A percentile compares a stretch with the other conserved stretches of the same genome.
These are phyloP conservation scores for Heterochromis multidens DNA, from an alignment of 2,113 vertebrate species.

Conservation along the genomic window DNA sequence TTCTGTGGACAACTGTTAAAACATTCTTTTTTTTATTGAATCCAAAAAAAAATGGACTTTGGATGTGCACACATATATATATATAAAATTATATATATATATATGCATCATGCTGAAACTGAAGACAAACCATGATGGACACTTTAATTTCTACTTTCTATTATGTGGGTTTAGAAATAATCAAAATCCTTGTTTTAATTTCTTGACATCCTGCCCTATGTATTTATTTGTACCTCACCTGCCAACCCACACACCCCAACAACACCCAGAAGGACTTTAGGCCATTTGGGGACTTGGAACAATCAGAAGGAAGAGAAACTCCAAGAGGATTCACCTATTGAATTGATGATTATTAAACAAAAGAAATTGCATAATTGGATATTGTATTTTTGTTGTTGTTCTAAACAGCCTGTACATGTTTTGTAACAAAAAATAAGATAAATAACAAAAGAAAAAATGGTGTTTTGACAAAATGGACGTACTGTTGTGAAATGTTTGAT, in stretches of 20 bases:
- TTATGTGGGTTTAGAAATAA: conserved; percentile 72
- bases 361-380: conserved; percentile 70
- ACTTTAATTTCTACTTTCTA: conserved; percentile 67
- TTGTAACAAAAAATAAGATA: conserved; percentile 73
- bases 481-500: conserved; percentile 61
- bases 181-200: conserved; percentile 64
- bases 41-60: conserved; percentile 62
- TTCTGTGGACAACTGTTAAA: conserved; percentile 76
- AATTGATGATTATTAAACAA: conserved; percentile 65
- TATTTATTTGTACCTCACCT: conserved; percentile 75
- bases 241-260: conserved; percentile 1
- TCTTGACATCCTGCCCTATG: conserved; percentile 59
- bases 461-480: conserved; percentile 63
- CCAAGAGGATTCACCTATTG: conserved; percentile 54
- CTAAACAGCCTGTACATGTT: conserved; percentile 79
- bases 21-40: conserved; percentile 68
- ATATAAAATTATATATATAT: conserved; percentile 23
- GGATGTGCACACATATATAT: conserved; percentile 40
- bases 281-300: conserved; percentile 58
- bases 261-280: conserved; percentile 44
- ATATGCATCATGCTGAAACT: conserved; percentile 67
- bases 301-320: conserved; percentile 66
- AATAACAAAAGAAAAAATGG: conserved; percentile 65
- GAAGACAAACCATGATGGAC: conserved; percentile 62
- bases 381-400: conserved; percentile 80